Base-by-base conservation (phyloP, 2,888 invertebrate genomes). In the Monoplex corrugatus region DNA sequence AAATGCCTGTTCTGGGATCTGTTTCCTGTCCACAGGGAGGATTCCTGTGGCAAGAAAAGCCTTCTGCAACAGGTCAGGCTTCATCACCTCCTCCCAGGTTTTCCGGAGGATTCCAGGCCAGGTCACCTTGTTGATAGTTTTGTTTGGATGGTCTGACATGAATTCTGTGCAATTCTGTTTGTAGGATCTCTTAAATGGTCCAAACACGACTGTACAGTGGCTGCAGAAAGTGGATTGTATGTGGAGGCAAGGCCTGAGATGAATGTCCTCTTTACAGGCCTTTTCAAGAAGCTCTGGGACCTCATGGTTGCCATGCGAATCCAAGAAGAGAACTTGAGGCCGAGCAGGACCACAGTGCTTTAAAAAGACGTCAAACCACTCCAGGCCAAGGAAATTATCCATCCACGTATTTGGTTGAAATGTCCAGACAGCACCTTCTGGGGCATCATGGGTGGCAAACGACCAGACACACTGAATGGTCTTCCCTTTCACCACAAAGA, bases 371-470 rank as follows among this genome's bases (percentile, higher is more conserved):
- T 91, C 23, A 82, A 93, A 93, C 93, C 92, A 93, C 72, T 90
- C 82, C 28, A 90, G 90, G 0, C 92, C 92, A 3, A 93, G 89
- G 5, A 89, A 89, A 75, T 92, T 91, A 2, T 87, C 87, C 89
- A 93, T 93, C 92, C 92, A 93, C 0, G 91, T 91, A 16, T 92
- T 93, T 16, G 87, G 85, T 44, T 92, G 92, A 85, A 72, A 92
- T 16, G 86, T 83, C 91, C 91, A 93, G 5, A 87, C 38, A 0
- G 92, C 86, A 16, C 91, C 90, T n/a, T 28, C 23, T 28, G 92
- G 92, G 1, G 90, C 89, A 6, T 91, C 90, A 6, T 23, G n/a
- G 0, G 90, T 90, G 0, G 90, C 90, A 44, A 92, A 91, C 0
- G 89, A 89, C 35, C 91, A 91, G 16, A 93, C 68, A 0, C 88